Evolutionary conservation across 1,140 invertebrate species (phyloP).

Genomic region (Cyphomyrmex costatus): DNA sequence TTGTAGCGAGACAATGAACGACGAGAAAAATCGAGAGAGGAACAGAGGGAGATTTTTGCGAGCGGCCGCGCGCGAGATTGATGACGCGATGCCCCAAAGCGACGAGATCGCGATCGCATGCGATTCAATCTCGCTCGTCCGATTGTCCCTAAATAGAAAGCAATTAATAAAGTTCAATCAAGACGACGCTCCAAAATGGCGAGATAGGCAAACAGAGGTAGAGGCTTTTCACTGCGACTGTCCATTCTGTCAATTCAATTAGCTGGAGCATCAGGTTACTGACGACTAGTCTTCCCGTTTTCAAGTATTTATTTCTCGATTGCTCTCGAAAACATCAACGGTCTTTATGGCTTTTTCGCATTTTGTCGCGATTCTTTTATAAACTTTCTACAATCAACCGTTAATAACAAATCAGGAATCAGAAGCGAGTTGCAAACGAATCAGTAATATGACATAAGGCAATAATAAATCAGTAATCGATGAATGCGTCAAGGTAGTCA

Average conservation of each 20-base stretch:
- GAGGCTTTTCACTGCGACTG: slow-evolving; percentile 17
- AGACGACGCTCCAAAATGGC: slow-evolving; percentile 16
- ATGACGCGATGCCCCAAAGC: background rate
- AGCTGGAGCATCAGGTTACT: slow-evolving; percentile 14
- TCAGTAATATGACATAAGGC: too few species aligned
- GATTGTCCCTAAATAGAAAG: slow-evolving; percentile 62
- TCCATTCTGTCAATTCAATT: slow-evolving; percentile 44
- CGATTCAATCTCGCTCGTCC: slow-evolving; percentile 25
- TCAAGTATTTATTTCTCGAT: background rate
- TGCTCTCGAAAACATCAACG: background rate
- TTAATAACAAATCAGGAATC: too few species aligned
- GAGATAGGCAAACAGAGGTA: slow-evolving; percentile 33
- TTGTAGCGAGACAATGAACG: background rate
- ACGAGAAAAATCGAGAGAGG: background rate
- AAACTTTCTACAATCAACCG: too few species aligned
- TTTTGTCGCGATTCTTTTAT: background rate
- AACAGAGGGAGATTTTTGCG: slow-evolving; percentile 2
- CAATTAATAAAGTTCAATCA: slow-evolving; percentile 46
- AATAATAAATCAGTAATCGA: too few species aligned
- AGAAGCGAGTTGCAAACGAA: too few species aligned
- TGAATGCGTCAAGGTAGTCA: too few species aligned
- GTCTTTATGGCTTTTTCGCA: background rate
- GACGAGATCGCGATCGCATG: slow-evolving; percentile 14
- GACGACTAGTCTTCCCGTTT: background rate
- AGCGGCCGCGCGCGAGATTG: slow-evolving; percentile 3